Base-by-base conservation (phyloP, 2,888 invertebrate genomes). In the Temnothorax ravouxi region DNA sequence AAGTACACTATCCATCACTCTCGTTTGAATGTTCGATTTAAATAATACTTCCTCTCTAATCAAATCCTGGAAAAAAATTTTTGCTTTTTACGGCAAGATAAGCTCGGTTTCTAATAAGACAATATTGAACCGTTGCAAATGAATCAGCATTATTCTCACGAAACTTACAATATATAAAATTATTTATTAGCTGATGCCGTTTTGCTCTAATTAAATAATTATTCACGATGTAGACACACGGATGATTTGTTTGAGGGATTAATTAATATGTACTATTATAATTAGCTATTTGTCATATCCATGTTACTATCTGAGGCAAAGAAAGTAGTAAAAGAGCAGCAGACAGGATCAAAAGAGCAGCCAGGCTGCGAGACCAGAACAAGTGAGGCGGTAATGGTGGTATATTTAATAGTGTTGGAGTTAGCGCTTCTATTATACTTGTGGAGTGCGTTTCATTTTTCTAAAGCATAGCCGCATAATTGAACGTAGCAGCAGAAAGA, bases 401-500 rank as follows among this genome's bases (percentile, higher is more conserved):
- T 38, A 18, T 62, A 79, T 71, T 18, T 1, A n/a, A 3, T 44
- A 56, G 0, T 44, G 25, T 44, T 41, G 18, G 18, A 25, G 52
- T 67, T 25, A 67, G 4, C 38, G 38, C 18, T 76, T 2, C 13
- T 76, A 50, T 50, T 66, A 76, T 66, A 66, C 41, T 67, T 52
- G 52, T n/a, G 38, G 11, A 52, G n/a, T n/a, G 25, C 44, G 56
- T 56, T 66, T 62, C 76, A 81, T 47, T 71, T 59, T 61, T 44
- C 38, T 18, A 13, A 34, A 38, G 47, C 56, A 34, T 21, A 44
- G n/a, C 21, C 54, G 44, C 38, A 34, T 80, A 59, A 80, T 80
- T 80, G 74, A 80, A 64, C 67, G 15, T 38, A 34, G 21, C 15
- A 25, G 8, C 15, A n/a, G 50, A 38, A 21, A 74, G 69, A 82